Evolutionary conservation across 2,888 invertebrate genomes (phyloP).

Genomic region (Aplocera efformata): DNA sequence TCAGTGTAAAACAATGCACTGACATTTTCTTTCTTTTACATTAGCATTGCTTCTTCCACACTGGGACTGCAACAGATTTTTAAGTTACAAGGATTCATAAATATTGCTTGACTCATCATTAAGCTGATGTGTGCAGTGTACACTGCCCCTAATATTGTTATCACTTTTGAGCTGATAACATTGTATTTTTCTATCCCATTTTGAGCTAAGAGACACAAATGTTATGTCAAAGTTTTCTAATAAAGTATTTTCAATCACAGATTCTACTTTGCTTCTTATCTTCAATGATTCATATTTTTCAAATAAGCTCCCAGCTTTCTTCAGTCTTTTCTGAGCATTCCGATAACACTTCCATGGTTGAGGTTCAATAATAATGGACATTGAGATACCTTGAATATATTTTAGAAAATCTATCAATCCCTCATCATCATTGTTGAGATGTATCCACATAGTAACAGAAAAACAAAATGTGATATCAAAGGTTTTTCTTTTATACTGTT

Average conservation of each 20-base stretch:
- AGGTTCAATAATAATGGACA: slow-evolving; percentile 86
- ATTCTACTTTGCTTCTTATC: slow-evolving; percentile 82
- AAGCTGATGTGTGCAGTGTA: too few relatives aligned
- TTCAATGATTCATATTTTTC: slow-evolving; percentile 80
- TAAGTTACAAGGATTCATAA: too few relatives aligned
- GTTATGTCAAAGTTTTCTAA: slow-evolving; percentile 68
- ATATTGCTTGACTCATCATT: too few relatives aligned
- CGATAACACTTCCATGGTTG: slow-evolving; percentile 93
- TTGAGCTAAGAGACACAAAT: slow-evolving; percentile 73
- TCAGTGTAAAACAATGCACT: too few relatives aligned
- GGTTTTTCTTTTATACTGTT: slow-evolving; percentile 47
- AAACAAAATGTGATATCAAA: slow-evolving; percentile 89
- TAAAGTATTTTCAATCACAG: slow-evolving; percentile 81
- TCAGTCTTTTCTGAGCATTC: slow-evolving; percentile 86
- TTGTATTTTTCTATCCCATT: slow-evolving; percentile 86
- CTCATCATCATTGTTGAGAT: slow-evolving; percentile 89
- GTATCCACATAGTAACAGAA: slow-evolving; percentile 95
- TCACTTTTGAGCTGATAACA: slow-evolving; percentile 67
- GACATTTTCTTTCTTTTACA: too few relatives aligned
- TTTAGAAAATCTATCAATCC: slow-evolving; percentile 84
- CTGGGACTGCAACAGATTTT: too few relatives aligned
- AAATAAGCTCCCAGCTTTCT: slow-evolving; percentile 82
- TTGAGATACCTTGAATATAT: slow-evolving; percentile 73
- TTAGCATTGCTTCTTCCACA: too few relatives aligned
- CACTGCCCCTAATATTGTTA: neutral